These are phyloP conservation scores for Herpetotheres cachinnans DNA, from an alignment of 2,113 vertebrate genomes.

Conservation along the genomic window DNA sequence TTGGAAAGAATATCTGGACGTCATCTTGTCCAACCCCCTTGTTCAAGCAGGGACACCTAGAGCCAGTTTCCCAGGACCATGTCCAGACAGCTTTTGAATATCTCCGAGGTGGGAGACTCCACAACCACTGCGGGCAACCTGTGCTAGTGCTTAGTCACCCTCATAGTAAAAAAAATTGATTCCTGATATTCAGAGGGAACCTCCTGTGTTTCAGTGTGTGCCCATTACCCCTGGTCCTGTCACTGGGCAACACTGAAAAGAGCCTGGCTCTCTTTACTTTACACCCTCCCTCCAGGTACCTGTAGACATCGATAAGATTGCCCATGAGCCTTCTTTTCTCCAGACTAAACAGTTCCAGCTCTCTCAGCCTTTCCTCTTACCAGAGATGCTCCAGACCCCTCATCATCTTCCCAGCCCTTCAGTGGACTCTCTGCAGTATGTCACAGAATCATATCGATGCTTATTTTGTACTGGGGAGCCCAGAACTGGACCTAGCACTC, in stretches of 20 bases:
- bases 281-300: background rate
- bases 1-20: background rate
- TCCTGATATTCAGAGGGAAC: background rate
- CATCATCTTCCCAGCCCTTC: background rate
- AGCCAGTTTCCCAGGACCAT: accelerated
- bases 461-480: background rate
- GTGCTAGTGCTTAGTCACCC: background rate
- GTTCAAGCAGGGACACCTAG: background rate
- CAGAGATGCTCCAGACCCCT: background rate
- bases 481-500: background rate
- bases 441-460: background rate
- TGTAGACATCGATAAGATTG: background rate
- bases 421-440: background rate
- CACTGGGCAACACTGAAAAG: background rate
- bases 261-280: background rate
- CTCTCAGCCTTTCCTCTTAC: background rate
- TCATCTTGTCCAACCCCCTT: background rate
- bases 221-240: background rate
- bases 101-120: background rate
- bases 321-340: background rate
- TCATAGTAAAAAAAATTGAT: background rate
- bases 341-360: background rate
- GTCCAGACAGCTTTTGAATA: background rate
- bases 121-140: background rate
- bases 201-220: background rate